Percentiles rank a stretch among this genome's conserved stretches.
Conservation (phyloP, 2,888 invertebrate species). For the Eupithecia insigniata region DNA sequence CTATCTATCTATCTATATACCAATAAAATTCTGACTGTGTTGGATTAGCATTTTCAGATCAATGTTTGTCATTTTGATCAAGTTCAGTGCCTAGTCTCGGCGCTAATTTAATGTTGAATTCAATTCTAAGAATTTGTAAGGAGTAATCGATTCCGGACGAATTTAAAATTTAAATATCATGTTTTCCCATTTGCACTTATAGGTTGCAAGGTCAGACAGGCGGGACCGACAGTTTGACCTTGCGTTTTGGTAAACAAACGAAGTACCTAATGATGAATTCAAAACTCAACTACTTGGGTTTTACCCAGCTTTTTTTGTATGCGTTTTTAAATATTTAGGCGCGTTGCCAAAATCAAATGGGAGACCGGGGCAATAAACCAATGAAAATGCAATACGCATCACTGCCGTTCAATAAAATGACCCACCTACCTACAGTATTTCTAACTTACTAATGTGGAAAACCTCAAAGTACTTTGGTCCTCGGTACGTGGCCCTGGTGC, state of each 20-base stretch:
- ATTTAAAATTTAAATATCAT: neutral
- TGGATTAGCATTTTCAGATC: neutral
- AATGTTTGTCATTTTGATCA: neutral
- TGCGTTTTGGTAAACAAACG: neutral
- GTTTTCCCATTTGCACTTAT: neutral
- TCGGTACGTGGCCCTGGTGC: no score
- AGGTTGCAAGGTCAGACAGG: neutral
- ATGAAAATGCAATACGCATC: neutral
- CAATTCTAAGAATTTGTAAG: neutral
- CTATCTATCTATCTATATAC: no score
- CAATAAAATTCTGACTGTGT: neutral
- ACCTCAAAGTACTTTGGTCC: no score
- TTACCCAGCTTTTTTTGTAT: neutral
- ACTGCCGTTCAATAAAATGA: neutral
- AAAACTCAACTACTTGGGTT: neutral
- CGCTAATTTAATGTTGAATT: no score
- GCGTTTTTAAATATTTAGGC: neutral
- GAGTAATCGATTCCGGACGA: neutral
- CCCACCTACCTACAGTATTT: no score
- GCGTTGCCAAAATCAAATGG: neutral
- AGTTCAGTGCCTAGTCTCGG: neutral
- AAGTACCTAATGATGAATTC: neutral
- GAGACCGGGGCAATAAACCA: neutral
- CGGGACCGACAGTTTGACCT: neutral
- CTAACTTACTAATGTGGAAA: no score